Evolutionary conservation across 2,797 vertebrate genomes (phyloP).

Genomic region (Sorex maritimensis): DNA sequence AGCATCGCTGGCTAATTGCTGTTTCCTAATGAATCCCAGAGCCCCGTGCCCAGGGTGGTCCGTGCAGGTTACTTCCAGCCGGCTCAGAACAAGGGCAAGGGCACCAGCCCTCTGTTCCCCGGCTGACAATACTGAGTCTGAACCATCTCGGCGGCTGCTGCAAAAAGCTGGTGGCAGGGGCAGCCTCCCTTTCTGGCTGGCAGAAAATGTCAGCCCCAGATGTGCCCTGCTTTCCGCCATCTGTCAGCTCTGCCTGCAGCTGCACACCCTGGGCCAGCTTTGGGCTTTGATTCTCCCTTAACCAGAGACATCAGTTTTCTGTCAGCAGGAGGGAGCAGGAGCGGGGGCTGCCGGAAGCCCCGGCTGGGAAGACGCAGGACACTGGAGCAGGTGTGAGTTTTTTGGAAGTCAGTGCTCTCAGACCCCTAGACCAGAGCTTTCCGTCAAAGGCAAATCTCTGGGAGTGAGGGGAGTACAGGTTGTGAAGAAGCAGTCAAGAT

Average conservation of each 20-base stretch:
- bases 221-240: neutral
- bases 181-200: slow-evolving; percentile 14
- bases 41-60: neutral
- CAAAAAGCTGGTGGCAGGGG: too few relatives aligned
- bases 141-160: neutral
- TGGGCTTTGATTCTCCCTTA: neutral
- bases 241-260: neutral
- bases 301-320: neutral
- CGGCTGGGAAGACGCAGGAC: neutral
- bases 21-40: neutral
- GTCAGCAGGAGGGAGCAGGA: neutral
- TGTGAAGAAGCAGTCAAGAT: slow-evolving; percentile 15
- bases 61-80: neutral
- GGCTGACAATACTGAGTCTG: neutral
- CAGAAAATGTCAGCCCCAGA: neutral
- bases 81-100: neutral
- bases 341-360: slow-evolving; percentile 5
- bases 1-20: neutral
- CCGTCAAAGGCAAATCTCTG: slow-evolving; percentile 11
- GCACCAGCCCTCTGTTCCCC: neutral
- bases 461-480: neutral
- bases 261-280: neutral
- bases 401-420: slow-evolving; percentile 44
- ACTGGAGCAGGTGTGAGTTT: slow-evolving; percentile 29
- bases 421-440: neutral